A percentile compares a stretch with the other conserved stretches of the same genome.
These are phyloP conservation scores for Propithecus deckenii DNA, from an alignment of 2,797 vertebrate genomes.

Conservation along the genomic window DNA sequence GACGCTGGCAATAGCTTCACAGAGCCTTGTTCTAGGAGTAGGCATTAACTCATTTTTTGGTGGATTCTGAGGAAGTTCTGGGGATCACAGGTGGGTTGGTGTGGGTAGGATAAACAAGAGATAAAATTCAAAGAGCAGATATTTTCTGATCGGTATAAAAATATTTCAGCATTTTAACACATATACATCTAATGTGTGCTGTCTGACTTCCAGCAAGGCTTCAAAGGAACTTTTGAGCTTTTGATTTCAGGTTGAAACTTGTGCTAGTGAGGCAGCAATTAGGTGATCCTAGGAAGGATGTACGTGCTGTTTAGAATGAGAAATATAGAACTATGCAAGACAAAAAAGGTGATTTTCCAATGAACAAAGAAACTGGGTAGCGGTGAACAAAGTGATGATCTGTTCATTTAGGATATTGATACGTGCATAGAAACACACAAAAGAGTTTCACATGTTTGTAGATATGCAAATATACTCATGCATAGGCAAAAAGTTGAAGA, in stretches of 20 bases:
- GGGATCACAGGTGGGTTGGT: neutral
- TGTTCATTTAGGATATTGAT: neutral
- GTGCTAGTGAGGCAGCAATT: neutral
- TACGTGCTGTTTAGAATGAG: neutral
- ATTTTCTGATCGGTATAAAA: neutral
- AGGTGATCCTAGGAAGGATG: neutral
- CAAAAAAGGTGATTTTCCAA: neutral
- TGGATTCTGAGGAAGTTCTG: neutral
- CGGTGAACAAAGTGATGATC: neutral
- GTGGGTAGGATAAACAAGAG: neutral
- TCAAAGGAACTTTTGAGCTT: conserved; percentile 32
- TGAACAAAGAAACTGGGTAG: neutral
- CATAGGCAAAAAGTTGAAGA: neutral
- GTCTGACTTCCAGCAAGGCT: neutral
- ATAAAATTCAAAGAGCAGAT: neutral
- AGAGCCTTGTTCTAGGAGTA: neutral
- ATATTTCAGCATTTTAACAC: neutral
- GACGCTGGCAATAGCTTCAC: neutral
- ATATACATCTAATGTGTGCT: neutral
- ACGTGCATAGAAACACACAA: neutral
- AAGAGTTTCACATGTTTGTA: neutral
- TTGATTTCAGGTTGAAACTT: neutral
- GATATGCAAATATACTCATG: neutral
- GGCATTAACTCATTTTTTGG: neutral
- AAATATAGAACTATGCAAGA: neutral